Percentiles rank a stretch among this genome's conserved stretches.
These are phyloP conservation scores for Macaria notata DNA, from an alignment of 2,888 invertebrate genomes.

Conservation along the genomic window DNA sequence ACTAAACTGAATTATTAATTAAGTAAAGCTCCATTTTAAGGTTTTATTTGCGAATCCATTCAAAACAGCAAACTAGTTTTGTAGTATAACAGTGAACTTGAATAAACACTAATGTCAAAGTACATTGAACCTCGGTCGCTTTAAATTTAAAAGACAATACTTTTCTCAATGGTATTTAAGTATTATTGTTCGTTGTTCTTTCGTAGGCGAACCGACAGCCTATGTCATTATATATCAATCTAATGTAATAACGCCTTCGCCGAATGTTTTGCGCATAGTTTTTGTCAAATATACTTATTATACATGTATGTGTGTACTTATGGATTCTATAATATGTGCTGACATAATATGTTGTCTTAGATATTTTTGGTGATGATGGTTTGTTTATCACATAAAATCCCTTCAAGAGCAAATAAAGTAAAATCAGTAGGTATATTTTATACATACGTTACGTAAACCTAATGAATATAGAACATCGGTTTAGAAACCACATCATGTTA, in stretches of 20 bases:
- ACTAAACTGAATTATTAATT: slow-evolving; percentile 5
- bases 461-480: too few relatives aligned
- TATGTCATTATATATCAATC: slow-evolving; percentile 64
- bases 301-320: too few relatives aligned
- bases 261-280: slow-evolving; percentile 48
- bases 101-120: slow-evolving; percentile 47
- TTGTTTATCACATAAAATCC: too few relatives aligned
- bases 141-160: slow-evolving; percentile 34
- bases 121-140: slow-evolving; percentile 45
- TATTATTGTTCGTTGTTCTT: slow-evolving; percentile 12
- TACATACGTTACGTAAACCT: too few relatives aligned
- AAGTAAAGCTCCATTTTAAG: background rate
- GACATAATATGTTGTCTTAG: too few relatives aligned
- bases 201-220: slow-evolving; percentile 53
- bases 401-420: too few relatives aligned
- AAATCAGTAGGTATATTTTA: too few relatives aligned
- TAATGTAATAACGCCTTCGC: slow-evolving; percentile 63
- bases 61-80: slow-evolving; percentile 26
- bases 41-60: slow-evolving; percentile 8
- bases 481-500: too few relatives aligned
- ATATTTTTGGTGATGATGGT: too few relatives aligned
- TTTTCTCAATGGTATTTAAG: slow-evolving; percentile 37
- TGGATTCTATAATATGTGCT: too few relatives aligned
- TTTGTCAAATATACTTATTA: slow-evolving; percentile 43
- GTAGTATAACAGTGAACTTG: slow-evolving; percentile 37